phyloP scores from a whole-genome alignment of 1,140 invertebrate species.

The Agraylea sexmaculata region DNA sequence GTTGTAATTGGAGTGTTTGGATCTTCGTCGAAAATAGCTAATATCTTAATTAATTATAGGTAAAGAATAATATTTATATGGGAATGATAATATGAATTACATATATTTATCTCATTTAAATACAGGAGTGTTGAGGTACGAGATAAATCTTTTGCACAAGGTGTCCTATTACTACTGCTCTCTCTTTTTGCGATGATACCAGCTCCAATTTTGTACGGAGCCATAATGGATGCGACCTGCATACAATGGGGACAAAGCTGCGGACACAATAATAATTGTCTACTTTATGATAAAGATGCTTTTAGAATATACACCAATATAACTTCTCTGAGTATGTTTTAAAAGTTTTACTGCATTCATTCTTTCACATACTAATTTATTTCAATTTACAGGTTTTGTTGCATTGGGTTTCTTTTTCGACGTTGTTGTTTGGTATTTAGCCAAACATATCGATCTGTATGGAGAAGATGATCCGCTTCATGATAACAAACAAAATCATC shows the following conservation, averaged over 20 bases:
- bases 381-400: conserved; percentile 36
- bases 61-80: conserved; percentile 10
- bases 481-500: too few relatives aligned
- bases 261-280: conserved; percentile 48
- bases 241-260: conserved; percentile 53
- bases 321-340: conserved; percentile 36
- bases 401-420: conserved; percentile 45
- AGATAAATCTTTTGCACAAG: conserved; percentile 55
- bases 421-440: conserved; percentile 43
- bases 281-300: conserved; percentile 47
- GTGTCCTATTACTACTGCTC: conserved; percentile 47
- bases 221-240: conserved; percentile 51
- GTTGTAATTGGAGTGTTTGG: conserved; percentile 42
- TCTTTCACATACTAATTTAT: background rate
- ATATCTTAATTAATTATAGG: conserved; percentile 48
- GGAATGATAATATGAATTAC: conserved; percentile 1
- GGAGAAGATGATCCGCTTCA: conserved; percentile 43
- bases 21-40: conserved; percentile 48
- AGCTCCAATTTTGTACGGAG: conserved; percentile 52
- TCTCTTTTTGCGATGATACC: conserved; percentile 54
- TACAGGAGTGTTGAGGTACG: conserved; percentile 44
- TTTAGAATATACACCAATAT: conserved; percentile 48
- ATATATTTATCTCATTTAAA: conserved; percentile 11
- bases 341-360: conserved; percentile 1
- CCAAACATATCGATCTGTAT: conserved; percentile 44